Evolutionary conservation across 64 coral and sea anemone genomes (phyloP), one percentile per base, ranked within the genome.

Genomic region (Pocillopora damicornis): DNA sequence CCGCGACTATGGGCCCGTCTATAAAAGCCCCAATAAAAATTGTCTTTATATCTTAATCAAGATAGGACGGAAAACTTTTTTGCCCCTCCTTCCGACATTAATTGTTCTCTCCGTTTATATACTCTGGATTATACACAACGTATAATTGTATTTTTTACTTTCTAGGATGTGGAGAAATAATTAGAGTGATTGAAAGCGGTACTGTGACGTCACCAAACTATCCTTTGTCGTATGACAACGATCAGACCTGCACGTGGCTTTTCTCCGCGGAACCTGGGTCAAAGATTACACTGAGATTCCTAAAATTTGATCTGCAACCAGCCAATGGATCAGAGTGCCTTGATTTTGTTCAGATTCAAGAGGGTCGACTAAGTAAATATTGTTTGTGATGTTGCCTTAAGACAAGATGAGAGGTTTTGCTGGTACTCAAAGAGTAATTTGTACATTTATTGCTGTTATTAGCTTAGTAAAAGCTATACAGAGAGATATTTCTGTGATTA

Each of bases 241-340:
- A 88, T 26, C 94, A 97, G 66, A 37, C 74, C 1, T 97, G 94
- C 35, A 93, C 82, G 15, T 97, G 94, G 94, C 88, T 97, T 64
- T 36, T 97, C 38, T 59, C 65, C 15, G 16, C 91, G 10, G 57
- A 79, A 11, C 51, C 87, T 13, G 61, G 67, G 23, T 20, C 61
- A 61, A 89, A 78, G 63, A 90, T 97, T 20, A 56, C 42, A 16
- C 13, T 93, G 13, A 42, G 25, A 1, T 97, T 97, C 61, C 71
- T 83, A 1, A 60, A 86, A 1, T 88, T 97, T 84, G 73, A 90
- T 37, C 75, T 97, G 15, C 81, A 97, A 23, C 60, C 77, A 56
- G 35, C 91, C 59, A 74, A 75, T 58, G 76, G 42, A 15, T 76
- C 88, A 20, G 25, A 80, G 58, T 97, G 94, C 81, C n/a, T 60